phyloP scores from a whole-genome alignment of 2,888 invertebrate species.

The Schizotus pectinicornis region DNA sequence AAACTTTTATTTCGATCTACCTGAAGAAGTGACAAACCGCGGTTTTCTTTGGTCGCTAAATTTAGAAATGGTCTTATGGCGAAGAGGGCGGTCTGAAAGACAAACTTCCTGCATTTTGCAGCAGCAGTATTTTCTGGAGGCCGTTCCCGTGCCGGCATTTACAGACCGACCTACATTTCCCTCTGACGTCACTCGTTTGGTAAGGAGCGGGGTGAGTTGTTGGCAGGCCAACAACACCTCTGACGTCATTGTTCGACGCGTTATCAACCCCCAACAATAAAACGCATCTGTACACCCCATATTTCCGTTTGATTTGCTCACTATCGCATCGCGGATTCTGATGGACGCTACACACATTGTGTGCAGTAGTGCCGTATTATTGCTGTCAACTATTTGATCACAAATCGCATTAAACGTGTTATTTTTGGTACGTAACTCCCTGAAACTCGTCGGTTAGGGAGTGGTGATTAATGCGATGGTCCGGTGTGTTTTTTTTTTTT shows the following conservation, averaged over 20 bases:
- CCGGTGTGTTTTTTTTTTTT: too few relatives aligned
- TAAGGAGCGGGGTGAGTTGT: constrained; percentile 27
- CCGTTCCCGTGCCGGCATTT: constrained; percentile 15
- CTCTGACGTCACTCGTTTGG: constrained; percentile 35
- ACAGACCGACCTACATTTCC: constrained; percentile 37
- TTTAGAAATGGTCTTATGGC: constrained; percentile 7
- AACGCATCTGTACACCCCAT: constrained; percentile 17
- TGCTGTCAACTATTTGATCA: too few relatives aligned
- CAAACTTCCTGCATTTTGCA: constrained; percentile 13
- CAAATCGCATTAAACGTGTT: too few relatives aligned
- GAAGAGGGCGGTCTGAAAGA: background rate
- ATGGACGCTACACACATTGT: too few relatives aligned
- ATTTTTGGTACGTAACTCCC: too few relatives aligned
- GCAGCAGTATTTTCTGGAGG: constrained; percentile 7
- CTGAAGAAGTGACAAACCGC: constrained; percentile 4
- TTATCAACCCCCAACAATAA: constrained; percentile 27
- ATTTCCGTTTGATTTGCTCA: constrained; percentile 2
- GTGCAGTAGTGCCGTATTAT: too few relatives aligned
- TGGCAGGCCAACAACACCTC: constrained; percentile 36
- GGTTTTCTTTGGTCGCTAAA: constrained; percentile 7
- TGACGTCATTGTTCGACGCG: constrained; percentile 35
- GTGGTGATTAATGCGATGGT: too few relatives aligned
- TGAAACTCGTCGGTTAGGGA: too few relatives aligned
- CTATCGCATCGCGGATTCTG: too few relatives aligned
- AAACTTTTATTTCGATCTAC: constrained; percentile 17